Percentiles rank a stretch among this genome's conserved stretches.
Conservation (phyloP, 1,140 invertebrate genomes). For the Ceratina australensis region DNA sequence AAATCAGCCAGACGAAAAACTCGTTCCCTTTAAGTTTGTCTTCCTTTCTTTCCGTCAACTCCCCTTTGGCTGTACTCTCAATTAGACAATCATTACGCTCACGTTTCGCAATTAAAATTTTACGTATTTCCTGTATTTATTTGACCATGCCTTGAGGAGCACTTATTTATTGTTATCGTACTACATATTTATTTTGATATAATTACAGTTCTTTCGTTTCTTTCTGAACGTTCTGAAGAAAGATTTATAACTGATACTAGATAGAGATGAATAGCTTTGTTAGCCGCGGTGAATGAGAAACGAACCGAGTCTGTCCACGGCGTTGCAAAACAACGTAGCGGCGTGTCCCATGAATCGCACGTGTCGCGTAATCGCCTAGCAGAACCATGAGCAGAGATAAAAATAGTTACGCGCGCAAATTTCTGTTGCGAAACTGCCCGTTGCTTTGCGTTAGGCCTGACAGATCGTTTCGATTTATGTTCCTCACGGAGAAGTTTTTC, state of each 20-base stretch:
- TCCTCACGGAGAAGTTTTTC: no score
- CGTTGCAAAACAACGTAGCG: not conserved
- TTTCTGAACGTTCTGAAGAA: no score
- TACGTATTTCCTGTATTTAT: no score
- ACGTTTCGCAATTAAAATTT: no score
- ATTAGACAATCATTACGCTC: no score
- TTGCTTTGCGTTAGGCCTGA: not conserved
- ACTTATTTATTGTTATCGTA: no score
- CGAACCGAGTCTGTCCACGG: not conserved
- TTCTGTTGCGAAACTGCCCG: constrained; percentile 1
- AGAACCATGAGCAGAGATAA: not conserved
- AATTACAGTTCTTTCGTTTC: no score
- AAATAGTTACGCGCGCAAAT: constrained; percentile 8
- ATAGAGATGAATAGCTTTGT: no score
- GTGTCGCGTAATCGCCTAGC: not conserved
- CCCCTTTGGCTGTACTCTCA: no score
- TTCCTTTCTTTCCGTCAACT: not conserved
- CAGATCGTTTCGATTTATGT: not conserved
- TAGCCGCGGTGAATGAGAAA: not conserved
- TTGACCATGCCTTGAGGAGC: no score
- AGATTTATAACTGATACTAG: no score
- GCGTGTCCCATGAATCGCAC: not conserved
- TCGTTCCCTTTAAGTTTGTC: not conserved
- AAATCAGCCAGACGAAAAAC: constrained; percentile 50
- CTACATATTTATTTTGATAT: no score